phyloP scores from a whole-genome alignment of 2,888 invertebrate genomes.

The Agriopis leucophaearia region DNA sequence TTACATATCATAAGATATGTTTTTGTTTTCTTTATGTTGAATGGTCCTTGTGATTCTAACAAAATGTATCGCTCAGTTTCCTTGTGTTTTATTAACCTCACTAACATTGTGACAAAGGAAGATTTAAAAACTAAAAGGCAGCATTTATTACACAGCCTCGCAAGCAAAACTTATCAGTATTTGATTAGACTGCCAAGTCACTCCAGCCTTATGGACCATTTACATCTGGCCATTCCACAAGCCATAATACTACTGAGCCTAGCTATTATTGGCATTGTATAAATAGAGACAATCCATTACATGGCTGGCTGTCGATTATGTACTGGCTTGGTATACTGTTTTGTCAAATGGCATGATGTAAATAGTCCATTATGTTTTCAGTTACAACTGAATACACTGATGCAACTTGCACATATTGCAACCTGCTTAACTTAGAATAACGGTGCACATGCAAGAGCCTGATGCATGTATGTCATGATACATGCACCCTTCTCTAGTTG shows the following conservation, averaged over 20 bases:
- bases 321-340: too few relatives aligned
- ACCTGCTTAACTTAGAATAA: too few relatives aligned
- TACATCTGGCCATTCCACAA: constrained; percentile 23
- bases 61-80: constrained; percentile 56
- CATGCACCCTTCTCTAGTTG: too few relatives aligned
- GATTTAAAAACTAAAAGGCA: constrained; percentile 24
- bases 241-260: constrained; percentile 2
- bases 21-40: constrained; percentile 79
- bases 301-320: too few relatives aligned
- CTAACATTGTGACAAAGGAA: constrained; percentile 46
- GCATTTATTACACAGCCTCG: constrained; percentile 21
- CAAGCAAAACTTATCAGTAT: constrained; percentile 24
- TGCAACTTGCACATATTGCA: too few relatives aligned
- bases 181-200: constrained; percentile 21
- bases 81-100: constrained; percentile 49
- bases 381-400: too few relatives aligned
- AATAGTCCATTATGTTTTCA: too few relatives aligned
- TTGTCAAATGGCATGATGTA: too few relatives aligned
- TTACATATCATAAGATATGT: constrained; percentile 60
- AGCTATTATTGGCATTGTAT: too few relatives aligned
- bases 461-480: too few relatives aligned
- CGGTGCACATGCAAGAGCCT: too few relatives aligned
- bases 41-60: constrained; percentile 87
- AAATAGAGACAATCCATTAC: too few relatives aligned
- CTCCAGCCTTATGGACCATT: constrained; percentile 22